phyloP scores from a whole-genome alignment of 2,797 vertebrate species.

The Sebastes diaconus region DNA sequence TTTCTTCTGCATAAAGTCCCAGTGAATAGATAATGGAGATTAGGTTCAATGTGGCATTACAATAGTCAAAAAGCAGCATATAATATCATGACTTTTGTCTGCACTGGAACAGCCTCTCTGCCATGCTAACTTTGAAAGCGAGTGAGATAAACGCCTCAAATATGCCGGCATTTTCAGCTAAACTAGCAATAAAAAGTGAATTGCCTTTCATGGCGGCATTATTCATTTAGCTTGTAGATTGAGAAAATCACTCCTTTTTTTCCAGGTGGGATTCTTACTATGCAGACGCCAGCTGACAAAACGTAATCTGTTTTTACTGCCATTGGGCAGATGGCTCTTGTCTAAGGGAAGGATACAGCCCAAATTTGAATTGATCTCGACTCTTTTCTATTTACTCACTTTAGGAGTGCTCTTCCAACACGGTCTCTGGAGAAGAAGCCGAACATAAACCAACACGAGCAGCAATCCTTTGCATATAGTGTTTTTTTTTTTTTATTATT shows the following conservation, averaged over 20 bases:
- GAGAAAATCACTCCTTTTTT: constrained; percentile 20
- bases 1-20: neutral
- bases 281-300: constrained; percentile 13
- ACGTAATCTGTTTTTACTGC: constrained; percentile 32
- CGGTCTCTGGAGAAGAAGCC: neutral
- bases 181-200: constrained; percentile 21
- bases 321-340: constrained; percentile 31
- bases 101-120: neutral
- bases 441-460: constrained; percentile 17
- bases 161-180: constrained; percentile 17
- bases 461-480: neutral
- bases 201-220: constrained; percentile 26
- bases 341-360: constrained; percentile 4
- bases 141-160: constrained; percentile 18
- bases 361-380: constrained; percentile 32
- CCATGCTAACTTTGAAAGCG: neutral
- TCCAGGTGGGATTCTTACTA: constrained; percentile 28
- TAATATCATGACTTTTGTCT: neutral
- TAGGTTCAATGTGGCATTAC: neutral
- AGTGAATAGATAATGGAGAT: neutral
- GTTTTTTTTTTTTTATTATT: neutral
- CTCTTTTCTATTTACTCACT: constrained; percentile 35
- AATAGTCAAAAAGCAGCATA: neutral
- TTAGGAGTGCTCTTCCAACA: constrained; percentile 5
- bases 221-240: constrained; percentile 33